Base-by-base conservation (phyloP, 92 coral and sea anemone species). In the Zoanthus sansibaricus region DNA sequence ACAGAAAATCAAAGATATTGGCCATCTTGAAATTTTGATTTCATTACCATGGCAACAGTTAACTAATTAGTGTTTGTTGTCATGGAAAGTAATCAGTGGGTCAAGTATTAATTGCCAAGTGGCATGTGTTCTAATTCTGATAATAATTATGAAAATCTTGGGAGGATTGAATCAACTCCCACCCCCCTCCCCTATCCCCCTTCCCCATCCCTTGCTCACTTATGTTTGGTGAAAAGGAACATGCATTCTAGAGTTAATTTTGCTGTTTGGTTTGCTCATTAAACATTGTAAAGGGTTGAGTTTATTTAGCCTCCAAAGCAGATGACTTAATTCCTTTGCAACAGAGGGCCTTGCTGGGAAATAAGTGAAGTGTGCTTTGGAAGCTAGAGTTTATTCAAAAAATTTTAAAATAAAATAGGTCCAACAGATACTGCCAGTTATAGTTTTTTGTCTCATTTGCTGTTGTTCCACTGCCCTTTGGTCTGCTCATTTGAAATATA, bases 211-310 rank as follows among this genome's bases (percentile, higher is more conserved):
- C 49, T 73, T 73, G 56, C 45, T 58, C 77, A 73, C 77, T 75
- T 47, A 75, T 7, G 61, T 48, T 47, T 75, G 61, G 79, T 37
- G 61, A 75, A 75, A 75, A 75, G 62, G 61, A 55, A 45, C n/a
- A 55, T 75, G 79, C 79, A 75, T 75, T 75, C 79, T 75, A 75
- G 79, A 62, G 79, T 75, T 75, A 47, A 75, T 75, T 75, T 75
- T 51, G 79, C 61, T 76, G 79, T 76, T 52, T 49, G 45, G 62
- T 49, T 51, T 76, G 80, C 80, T 76, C 80, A 76, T 76, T 20
- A 49, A 59, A 76, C 80, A 76, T 76, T 76, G 80, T 52, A 62
- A 76, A 76, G 80, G 80, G 80, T 51, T 52, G 64, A 49, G 80
- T 49, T 76, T 14, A 75, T 75, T 75, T 21, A 76, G 80, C 61